phyloP scores from a whole-genome alignment of 2,113 vertebrate species.

The Turdus rufiventris region DNA sequence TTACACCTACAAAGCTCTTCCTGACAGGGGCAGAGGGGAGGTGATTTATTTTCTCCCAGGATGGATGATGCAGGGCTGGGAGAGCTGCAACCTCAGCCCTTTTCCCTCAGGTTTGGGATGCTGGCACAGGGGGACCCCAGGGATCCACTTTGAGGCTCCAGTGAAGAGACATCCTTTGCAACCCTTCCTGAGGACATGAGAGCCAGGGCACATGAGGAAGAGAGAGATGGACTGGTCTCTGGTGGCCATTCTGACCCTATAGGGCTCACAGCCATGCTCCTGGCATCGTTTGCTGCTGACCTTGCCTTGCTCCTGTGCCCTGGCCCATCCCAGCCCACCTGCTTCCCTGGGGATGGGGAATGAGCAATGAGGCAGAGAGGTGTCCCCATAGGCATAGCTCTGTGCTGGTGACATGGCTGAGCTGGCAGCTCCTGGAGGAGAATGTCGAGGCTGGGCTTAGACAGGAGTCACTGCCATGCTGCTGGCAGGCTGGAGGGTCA shows the following conservation, averaged over 20 bases:
- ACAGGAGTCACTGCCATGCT: background rate
- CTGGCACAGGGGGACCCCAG: background rate
- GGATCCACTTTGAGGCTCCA: background rate
- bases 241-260: background rate
- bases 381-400: background rate
- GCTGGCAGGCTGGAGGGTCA: background rate
- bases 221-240: background rate
- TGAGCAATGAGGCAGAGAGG: background rate
- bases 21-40: background rate
- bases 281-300: background rate
- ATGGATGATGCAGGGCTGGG: background rate
- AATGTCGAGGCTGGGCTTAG: background rate
- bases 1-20: background rate
- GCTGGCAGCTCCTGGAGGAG: background rate
- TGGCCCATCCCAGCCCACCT: background rate
- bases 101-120: background rate
- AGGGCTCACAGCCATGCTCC: background rate
- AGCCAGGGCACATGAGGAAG: background rate
- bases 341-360: accelerated
- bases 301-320: background rate
- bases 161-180: background rate
- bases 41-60: background rate
- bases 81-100: background rate
- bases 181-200: background rate
- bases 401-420: background rate